Conservation (phyloP, 2,888 invertebrate genomes). For the Drosophila phalerata region DNA sequence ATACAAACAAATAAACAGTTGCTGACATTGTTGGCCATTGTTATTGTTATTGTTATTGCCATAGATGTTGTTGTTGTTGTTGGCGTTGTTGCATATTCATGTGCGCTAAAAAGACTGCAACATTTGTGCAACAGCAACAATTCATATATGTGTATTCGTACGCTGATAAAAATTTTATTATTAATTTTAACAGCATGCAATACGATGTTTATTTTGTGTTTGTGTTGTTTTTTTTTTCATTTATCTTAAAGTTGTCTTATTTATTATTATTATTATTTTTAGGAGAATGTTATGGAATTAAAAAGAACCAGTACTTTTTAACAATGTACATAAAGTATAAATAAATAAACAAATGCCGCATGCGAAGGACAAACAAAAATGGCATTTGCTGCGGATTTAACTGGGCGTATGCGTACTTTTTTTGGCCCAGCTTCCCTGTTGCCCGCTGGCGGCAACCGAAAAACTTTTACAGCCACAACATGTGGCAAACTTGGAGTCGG, state of each 20-base stretch:
- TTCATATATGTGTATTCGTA: not conserved
- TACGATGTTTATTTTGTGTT: not conserved
- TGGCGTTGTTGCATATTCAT: slow-evolving; percentile 54
- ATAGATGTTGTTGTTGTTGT: slow-evolving; percentile 3
- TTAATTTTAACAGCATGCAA: no score
- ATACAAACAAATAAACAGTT: slow-evolving; percentile 30
- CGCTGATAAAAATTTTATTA: not conserved
- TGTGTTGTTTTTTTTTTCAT: not conserved
- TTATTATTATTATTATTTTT: not conserved
- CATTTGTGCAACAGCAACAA: slow-evolving; percentile 32
- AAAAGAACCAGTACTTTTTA: not conserved
- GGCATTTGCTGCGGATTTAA: slow-evolving; percentile 44
- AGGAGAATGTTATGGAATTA: not conserved
- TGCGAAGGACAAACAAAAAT: slow-evolving; percentile 29
- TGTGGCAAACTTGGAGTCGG: slow-evolving; percentile 66
- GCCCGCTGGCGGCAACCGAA: slow-evolving; percentile 10
- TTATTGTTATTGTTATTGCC: slow-evolving; percentile 26
- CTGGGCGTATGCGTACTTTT: slow-evolving; percentile 65
- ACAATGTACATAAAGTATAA: slow-evolving; percentile 13
- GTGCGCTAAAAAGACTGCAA: slow-evolving; percentile 50
- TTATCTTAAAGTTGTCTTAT: not conserved
- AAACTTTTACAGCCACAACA: slow-evolving; percentile 64
- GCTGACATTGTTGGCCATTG: slow-evolving; percentile 35
- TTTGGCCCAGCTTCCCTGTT: slow-evolving; percentile 12
- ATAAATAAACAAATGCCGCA: slow-evolving; percentile 55